Conservation (phyloP, 2,888 invertebrate genomes). For the Toxonevra muliebris region DNA sequence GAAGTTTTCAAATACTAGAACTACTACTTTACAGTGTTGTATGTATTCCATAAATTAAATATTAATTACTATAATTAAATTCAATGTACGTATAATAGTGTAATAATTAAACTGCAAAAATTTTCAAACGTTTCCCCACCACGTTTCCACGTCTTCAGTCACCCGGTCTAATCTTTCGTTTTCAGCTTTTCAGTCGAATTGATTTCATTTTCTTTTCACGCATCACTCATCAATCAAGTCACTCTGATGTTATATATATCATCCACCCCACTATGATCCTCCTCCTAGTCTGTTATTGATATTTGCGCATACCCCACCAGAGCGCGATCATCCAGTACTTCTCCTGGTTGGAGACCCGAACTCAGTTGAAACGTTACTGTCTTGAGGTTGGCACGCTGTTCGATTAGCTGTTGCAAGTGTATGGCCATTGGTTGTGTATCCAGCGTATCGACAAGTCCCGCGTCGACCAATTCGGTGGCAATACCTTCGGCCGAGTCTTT, state of each 20-base stretch:
- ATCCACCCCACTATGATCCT: neutral
- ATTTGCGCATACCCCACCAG: constrained; percentile 98
- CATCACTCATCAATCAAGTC: neutral
- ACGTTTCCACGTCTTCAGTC: too few relatives aligned
- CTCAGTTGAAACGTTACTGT: constrained; percentile 89
- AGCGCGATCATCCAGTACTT: constrained; percentile 92
- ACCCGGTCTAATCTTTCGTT: too few relatives aligned
- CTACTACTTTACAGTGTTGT: too few relatives aligned
- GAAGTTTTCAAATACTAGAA: too few relatives aligned
- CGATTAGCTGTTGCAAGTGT: constrained; percentile 91
- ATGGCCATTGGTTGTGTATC: constrained; percentile 93
- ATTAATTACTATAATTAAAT: too few relatives aligned
- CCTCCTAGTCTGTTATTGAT: constrained; percentile 83
- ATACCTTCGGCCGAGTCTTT: constrained; percentile 93
- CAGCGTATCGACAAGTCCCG: constrained; percentile 90
- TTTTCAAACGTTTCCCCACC: too few relatives aligned
- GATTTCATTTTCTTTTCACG: too few relatives aligned
- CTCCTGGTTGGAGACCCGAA: constrained; percentile 76
- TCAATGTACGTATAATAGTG: too few relatives aligned
- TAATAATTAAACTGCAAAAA: too few relatives aligned
- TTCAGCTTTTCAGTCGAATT: too few relatives aligned
- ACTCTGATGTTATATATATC: neutral
- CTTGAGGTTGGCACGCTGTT: constrained; percentile 73
- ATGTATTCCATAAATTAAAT: too few relatives aligned
- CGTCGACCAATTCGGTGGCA: constrained; percentile 91